Percentiles rank a stretch among this genome's conserved stretches.
Conservation (phyloP, 1,140 invertebrate species). For the Chrysoperla carnea region DNA sequence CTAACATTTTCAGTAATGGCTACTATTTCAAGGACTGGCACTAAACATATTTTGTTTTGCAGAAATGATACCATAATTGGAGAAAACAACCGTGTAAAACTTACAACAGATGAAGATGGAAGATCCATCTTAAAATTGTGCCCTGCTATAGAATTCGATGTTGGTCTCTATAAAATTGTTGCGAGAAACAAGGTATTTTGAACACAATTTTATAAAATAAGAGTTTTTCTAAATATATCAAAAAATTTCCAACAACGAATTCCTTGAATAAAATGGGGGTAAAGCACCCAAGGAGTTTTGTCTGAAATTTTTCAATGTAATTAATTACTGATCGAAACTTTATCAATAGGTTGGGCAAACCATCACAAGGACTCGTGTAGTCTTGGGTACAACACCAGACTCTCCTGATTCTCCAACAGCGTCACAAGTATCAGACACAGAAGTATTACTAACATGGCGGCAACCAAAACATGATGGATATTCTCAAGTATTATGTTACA, state of each 20-base stretch:
- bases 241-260: neutral
- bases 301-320: too few relatives aligned
- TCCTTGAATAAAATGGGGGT: too few relatives aligned
- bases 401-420: conserved; percentile 76
- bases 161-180: conserved; percentile 89
- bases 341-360: conserved; percentile 42
- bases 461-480: conserved; percentile 72
- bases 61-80: conserved; percentile 70
- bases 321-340: too few relatives aligned
- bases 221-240: neutral
- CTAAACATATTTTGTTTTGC: too few relatives aligned
- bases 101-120: conserved; percentile 55
- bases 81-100: conserved; percentile 59
- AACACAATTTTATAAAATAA: neutral
- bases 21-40: too few relatives aligned
- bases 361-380: conserved; percentile 50
- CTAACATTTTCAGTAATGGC: too few relatives aligned
- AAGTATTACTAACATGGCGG: conserved; percentile 78
- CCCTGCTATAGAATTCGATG: conserved; percentile 59
- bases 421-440: conserved; percentile 62
- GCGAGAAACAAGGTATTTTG: conserved; percentile 54
- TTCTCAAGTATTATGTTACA: conserved; percentile 66
- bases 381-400: conserved; percentile 49
- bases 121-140: conserved; percentile 59
- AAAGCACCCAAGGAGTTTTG: too few relatives aligned